A percentile compares a stretch with the other conserved stretches of the same genome.
phyloP scores from a whole-genome alignment of 2,888 invertebrate species.

The Standfussiana lucernea region DNA sequence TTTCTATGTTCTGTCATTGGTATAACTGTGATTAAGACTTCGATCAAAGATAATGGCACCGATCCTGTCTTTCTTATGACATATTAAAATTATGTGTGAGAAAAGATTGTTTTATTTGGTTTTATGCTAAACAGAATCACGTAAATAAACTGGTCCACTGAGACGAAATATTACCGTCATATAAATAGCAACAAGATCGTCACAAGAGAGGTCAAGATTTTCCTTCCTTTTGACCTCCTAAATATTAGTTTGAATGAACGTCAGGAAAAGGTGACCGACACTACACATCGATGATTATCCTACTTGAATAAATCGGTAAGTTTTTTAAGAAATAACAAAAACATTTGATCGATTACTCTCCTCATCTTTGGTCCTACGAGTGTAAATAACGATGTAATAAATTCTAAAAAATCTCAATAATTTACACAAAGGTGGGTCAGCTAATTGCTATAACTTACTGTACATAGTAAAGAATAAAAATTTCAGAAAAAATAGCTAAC shows the following conservation, averaged over 20 bases:
- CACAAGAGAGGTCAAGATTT: background rate
- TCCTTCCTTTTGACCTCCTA: background rate
- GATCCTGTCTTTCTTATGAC: background rate
- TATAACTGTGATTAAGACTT: background rate
- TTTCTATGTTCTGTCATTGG: background rate
- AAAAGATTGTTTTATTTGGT: background rate
- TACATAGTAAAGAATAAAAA: too few species aligned
- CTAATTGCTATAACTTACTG: too few species aligned
- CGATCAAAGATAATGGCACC: too few species aligned
- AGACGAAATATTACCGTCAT: constrained; percentile 1
- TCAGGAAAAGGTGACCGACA: background rate
- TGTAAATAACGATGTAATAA: too few species aligned
- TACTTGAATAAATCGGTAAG: background rate
- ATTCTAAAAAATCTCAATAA: too few species aligned
- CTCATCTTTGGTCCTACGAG: background rate
- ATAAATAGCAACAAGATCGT: background rate
- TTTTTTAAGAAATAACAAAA: constrained; percentile 17
- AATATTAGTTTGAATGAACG: background rate
- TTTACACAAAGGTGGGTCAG: too few species aligned
- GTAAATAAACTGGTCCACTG: background rate
- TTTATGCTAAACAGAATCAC: background rate
- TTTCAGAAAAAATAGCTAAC: too few species aligned
- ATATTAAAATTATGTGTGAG: background rate
- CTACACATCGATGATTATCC: background rate
- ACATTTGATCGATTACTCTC: constrained; percentile 22